Base-by-base conservation (phyloP, 2,113 vertebrate species). In the Gasterosteus aculeatus region DNA sequence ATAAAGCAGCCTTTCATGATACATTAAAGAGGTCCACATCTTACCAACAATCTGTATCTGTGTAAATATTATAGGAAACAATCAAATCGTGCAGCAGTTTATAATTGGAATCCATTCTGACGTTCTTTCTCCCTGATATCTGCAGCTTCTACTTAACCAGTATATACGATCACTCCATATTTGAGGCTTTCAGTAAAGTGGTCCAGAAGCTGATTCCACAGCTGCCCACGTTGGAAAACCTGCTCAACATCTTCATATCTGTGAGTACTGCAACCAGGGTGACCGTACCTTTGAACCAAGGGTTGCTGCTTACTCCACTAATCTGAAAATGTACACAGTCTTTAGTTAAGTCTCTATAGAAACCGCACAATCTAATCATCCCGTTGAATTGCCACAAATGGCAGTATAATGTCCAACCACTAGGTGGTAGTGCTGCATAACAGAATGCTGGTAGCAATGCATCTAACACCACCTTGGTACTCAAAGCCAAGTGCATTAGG, bases 171-270 rank as follows among this genome's bases (percentile, higher is more conserved):
- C 88, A 89, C 81, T 89, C 88, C 66, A 89, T 89, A 72, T 89
- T 89, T 19, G 88, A 89, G 60, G 85, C 88, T 7, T 89, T 89
- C 81, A 89, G 88, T 58, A 89, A 89, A 84, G 85, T 87, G 69
- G 88, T 89, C 9, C 85, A 89, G 46, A 89, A 89, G 51, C 85
- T 89, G 39, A 89, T 87, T 38, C 88, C 88, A 35, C 88, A 89
- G 88, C 44, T 89, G 49, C 88, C 88, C 2, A 87, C 83, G 0
- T 78, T 89, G 73, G 83, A 89, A 53, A 90, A 90, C 53, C 83
- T 90, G 53, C 89, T 90, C 16, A 90, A 89, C 81, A 90, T 90
- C 81, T 90, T 90, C 67, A 90, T 90, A 71, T 90, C 87, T 49
- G 89, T 91, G 68, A 89, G 89, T 90, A 69, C 41, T 31, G 7